Evolutionary conservation across 2,888 invertebrate species (phyloP).

Genomic region (Xanthorhoe spadicearia): DNA sequence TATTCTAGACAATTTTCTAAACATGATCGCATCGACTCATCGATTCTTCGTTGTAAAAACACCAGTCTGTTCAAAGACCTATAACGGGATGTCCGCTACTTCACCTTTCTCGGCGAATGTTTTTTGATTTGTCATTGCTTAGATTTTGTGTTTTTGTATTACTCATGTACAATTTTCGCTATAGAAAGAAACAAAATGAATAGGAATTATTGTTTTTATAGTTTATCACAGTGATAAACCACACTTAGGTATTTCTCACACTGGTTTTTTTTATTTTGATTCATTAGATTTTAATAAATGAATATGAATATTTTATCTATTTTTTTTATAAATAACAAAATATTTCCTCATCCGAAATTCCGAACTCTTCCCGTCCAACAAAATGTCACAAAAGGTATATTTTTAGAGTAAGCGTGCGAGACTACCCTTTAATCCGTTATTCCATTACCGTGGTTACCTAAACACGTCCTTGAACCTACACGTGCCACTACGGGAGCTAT

Average conservation of each 20-base stretch:
- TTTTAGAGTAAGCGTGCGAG: neutral
- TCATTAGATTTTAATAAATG: too few relatives aligned
- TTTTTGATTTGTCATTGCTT: neutral
- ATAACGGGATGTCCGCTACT: constrained; percentile 1
- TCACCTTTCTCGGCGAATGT: neutral
- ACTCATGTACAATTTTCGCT: neutral
- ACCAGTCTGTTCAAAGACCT: neutral
- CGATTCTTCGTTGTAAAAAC: neutral
- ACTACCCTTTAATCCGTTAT: constrained; percentile 13
- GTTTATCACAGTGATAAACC: too few relatives aligned
- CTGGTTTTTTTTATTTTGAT: too few relatives aligned
- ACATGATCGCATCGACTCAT: neutral
- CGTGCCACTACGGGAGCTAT: constrained; percentile 16
- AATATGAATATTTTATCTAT: too few relatives aligned
- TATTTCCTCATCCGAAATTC: too few relatives aligned
- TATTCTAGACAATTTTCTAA: constrained; percentile 5
- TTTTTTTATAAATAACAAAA: too few relatives aligned
- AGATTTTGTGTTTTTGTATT: neutral
- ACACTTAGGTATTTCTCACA: too few relatives aligned
- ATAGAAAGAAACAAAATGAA: neutral
- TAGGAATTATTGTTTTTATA: too few relatives aligned
- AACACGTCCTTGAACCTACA: constrained; percentile 14
- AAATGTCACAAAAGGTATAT: neutral
- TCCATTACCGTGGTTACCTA: constrained; percentile 13
- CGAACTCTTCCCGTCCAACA: neutral